Conservation (phyloP, 1,140 invertebrate species). For the Cataglyphis hispanica region DNA sequence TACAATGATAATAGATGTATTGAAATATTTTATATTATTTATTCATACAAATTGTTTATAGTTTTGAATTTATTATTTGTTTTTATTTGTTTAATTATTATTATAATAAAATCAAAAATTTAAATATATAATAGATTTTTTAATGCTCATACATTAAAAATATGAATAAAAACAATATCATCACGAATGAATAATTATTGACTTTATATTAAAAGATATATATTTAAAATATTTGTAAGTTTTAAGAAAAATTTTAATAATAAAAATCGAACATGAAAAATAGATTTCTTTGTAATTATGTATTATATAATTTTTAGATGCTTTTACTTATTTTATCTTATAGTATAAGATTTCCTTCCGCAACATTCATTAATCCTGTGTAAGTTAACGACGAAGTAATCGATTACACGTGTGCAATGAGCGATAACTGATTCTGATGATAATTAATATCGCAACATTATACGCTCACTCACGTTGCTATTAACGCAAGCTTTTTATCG, state of each 20-base stretch:
- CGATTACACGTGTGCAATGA: neutral
- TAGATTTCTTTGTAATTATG: neutral
- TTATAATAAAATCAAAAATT: too few relatives aligned
- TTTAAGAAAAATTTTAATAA: neutral
- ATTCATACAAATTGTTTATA: too few relatives aligned
- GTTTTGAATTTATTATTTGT: too few relatives aligned
- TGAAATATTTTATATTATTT: too few relatives aligned
- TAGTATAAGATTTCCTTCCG: neutral
- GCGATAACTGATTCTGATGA: slow-evolving; percentile 22
- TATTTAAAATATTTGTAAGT: neutral
- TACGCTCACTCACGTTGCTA: neutral
- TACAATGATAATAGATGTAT: too few relatives aligned
- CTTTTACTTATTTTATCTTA: neutral
- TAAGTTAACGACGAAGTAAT: slow-evolving; percentile 15
- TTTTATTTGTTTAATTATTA: too few relatives aligned
- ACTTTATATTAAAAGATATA: too few relatives aligned
- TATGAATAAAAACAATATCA: too few relatives aligned
- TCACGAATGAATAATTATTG: too few relatives aligned
- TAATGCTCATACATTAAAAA: too few relatives aligned
- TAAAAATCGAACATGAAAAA: neutral
- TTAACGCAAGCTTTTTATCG: slow-evolving; percentile 27
- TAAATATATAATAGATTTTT: too few relatives aligned
- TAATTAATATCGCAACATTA: slow-evolving; percentile 50
- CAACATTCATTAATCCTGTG: neutral
- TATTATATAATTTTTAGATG: neutral